A percentile compares a stretch with the other conserved stretches of the same genome.
Conservation (phyloP, 1,140 invertebrate species). For the Rhyzopertha dominica region DNA sequence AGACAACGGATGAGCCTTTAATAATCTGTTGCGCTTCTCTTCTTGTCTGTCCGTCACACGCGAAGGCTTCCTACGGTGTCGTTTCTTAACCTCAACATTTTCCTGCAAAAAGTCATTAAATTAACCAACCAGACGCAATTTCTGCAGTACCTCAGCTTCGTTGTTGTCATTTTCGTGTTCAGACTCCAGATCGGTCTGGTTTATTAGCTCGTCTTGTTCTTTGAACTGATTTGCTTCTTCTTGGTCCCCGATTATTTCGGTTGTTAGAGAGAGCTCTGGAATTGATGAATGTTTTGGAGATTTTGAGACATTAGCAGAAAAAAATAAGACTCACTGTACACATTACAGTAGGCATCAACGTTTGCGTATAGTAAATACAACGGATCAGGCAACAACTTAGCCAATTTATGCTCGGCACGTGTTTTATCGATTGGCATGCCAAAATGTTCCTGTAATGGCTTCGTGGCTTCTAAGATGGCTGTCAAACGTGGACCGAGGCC, state of each 20-base stretch:
- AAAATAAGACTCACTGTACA: slow-evolving; percentile 46
- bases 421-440: slow-evolving; percentile 74
- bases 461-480: slow-evolving; percentile 70
- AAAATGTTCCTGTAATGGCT: slow-evolving; percentile 85
- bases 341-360: slow-evolving; percentile 75
- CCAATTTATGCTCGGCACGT: slow-evolving; percentile 67
- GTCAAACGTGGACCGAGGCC: slow-evolving; percentile 76
- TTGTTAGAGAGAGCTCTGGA: no score
- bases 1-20: slow-evolving; percentile 69
- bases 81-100: slow-evolving; percentile 48
- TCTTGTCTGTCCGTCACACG: slow-evolving; percentile 49
- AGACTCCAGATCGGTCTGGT: slow-evolving; percentile 43
- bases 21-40: slow-evolving; percentile 62
- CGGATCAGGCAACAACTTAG: slow-evolving; percentile 71
- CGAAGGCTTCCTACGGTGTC: slow-evolving; percentile 54
- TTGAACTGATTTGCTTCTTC: slow-evolving; percentile 70
- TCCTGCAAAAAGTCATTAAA: slow-evolving; percentile 36
- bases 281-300: slow-evolving; percentile 10
- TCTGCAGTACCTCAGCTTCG: slow-evolving; percentile 41
- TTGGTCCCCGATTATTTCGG: slow-evolving; percentile 69
- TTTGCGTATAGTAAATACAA: slow-evolving; percentile 88
- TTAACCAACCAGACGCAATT: no score
- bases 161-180: slow-evolving; percentile 63
- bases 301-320: slow-evolving; percentile 10
- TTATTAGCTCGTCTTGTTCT: slow-evolving; percentile 40